These are phyloP conservation scores for Drosophila ficusphila DNA, from an alignment of 1,140 invertebrate genomes.

Conservation along the genomic window DNA sequence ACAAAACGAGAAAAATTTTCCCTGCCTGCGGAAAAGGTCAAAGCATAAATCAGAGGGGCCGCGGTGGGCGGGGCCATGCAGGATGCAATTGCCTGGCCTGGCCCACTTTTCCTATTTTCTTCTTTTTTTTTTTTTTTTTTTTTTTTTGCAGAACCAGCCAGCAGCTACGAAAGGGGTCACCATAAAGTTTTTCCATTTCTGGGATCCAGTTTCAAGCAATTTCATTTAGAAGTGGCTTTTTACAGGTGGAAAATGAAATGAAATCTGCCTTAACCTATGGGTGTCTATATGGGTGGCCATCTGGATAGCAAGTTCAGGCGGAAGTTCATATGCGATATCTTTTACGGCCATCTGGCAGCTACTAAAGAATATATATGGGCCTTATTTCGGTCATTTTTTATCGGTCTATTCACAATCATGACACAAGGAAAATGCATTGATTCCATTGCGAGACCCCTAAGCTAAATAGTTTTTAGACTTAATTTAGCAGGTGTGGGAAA, in stretches of 20 bases:
- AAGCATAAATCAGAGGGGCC: constrained; percentile 72
- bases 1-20: constrained; percentile 45
- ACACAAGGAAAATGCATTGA: not conserved
- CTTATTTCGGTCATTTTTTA: not conserved
- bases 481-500: not conserved
- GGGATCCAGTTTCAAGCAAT: constrained; percentile 45
- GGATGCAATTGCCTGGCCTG: constrained; percentile 70
- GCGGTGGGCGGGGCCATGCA: not conserved
- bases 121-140: not conserved
- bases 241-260: constrained; percentile 47
- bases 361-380: not conserved
- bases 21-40: constrained; percentile 77
- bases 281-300: constrained; percentile 10
- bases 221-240: constrained; percentile 50
- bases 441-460: not conserved
- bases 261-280: constrained; percentile 36
- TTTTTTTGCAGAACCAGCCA: not conserved
- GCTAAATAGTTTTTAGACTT: not conserved
- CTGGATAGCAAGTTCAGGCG: constrained; percentile 27
- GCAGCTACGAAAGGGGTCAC: constrained; percentile 41
- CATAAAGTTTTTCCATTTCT: constrained; percentile 52
- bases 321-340: constrained; percentile 22
- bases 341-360: constrained; percentile 8
- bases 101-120: constrained; percentile 50
- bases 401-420: not conserved